These are phyloP conservation scores for Psittacula derbiana DNA, from an alignment of 2,797 vertebrate species.

Conservation along the genomic window DNA sequence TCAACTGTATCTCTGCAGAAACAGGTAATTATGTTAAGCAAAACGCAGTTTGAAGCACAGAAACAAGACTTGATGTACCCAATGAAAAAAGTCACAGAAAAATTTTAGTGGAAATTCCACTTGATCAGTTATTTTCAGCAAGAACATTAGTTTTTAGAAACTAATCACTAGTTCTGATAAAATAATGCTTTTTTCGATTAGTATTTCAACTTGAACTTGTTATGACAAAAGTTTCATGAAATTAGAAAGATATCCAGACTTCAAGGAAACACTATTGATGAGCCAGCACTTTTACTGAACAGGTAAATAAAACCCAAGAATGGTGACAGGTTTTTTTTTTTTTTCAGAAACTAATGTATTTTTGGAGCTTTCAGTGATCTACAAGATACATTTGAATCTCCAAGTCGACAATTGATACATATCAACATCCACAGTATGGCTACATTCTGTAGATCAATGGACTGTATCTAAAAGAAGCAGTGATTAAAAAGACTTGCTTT, in stretches of 20 bases:
- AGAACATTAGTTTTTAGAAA: background rate
- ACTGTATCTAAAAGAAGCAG: background rate
- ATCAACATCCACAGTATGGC: background rate
- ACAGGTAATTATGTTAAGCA: background rate
- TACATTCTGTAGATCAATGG: background rate
- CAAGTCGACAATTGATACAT: background rate
- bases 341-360: background rate
- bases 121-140: background rate
- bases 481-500: background rate
- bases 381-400: background rate
- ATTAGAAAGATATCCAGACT: background rate
- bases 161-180: background rate
- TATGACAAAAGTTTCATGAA: background rate
- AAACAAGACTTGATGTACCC: background rate
- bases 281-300: background rate
- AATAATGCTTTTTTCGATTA: background rate
- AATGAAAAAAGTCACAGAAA: background rate
- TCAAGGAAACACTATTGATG: background rate
- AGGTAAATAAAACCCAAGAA: background rate
- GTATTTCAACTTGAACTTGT: background rate
- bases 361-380: background rate
- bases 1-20: slow-evolving; percentile 59
- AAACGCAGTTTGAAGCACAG: background rate
- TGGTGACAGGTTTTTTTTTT: background rate
- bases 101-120: background rate